These are phyloP conservation scores for Corythornis leucogaster DNA, from an alignment of 2,797 vertebrate species.

Conservation along the genomic window DNA sequence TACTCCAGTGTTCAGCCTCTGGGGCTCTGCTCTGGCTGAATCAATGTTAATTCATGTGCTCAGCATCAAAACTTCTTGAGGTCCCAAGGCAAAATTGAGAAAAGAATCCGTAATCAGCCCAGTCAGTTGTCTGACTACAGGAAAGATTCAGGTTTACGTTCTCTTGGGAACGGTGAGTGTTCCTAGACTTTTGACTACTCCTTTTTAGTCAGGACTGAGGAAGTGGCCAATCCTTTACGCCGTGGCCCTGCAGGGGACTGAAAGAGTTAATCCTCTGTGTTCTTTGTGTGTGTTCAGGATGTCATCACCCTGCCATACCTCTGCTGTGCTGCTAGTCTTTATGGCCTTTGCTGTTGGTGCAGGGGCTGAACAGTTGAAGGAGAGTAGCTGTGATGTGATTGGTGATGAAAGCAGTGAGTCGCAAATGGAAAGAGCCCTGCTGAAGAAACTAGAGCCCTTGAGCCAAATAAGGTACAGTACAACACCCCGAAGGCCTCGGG, in stretches of 20 bases:
- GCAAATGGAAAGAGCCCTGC: constrained; percentile 68
- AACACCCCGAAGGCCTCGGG: background rate
- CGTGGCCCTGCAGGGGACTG: background rate
- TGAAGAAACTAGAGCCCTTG: constrained; percentile 75
- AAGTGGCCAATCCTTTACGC: background rate
- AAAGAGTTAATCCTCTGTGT: background rate
- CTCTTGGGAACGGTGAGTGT: background rate
- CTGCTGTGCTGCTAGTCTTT: constrained; percentile 48
- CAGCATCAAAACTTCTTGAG: background rate
- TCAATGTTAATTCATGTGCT: background rate
- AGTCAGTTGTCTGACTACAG: background rate
- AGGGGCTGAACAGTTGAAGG: constrained; percentile 10
- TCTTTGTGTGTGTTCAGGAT: constrained; percentile 66
- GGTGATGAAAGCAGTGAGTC: constrained; percentile 77
- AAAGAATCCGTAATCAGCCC: fast-evolving
- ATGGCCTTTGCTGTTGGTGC: constrained; percentile 9
- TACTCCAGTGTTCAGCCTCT: background rate
- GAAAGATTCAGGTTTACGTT: background rate
- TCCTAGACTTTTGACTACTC: background rate
- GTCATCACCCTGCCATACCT: constrained; percentile 42
- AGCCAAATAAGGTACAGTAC: constrained; percentile 71
- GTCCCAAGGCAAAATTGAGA: background rate
- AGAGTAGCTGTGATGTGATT: constrained; percentile 76
- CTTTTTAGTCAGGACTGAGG: background rate
- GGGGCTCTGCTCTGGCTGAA: background rate